A percentile compares a stretch with the other conserved stretches of the same genome.
Conservation (phyloP, 2,797 vertebrate species). For the Tangara arthus region DNA sequence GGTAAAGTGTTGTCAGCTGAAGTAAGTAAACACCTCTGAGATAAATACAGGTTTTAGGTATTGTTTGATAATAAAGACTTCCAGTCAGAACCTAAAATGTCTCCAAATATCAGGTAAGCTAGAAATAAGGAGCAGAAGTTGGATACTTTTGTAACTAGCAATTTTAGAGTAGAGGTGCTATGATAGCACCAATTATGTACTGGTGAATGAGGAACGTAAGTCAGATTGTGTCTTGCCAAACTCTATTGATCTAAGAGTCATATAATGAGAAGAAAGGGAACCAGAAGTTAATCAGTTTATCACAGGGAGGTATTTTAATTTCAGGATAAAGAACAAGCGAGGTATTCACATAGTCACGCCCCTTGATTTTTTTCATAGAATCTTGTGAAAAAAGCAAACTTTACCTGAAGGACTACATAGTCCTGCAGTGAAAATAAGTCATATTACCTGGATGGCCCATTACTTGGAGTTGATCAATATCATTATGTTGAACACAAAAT, state of each 20-base stretch:
- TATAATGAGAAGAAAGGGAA: neutral
- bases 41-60: neutral
- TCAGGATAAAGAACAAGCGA: neutral
- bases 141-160: neutral
- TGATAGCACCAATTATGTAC: neutral
- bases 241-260: neutral
- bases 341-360: neutral
- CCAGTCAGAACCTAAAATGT: neutral
- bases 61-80: neutral
- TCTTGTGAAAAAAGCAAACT: neutral
- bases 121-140: neutral
- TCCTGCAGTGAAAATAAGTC: neutral
- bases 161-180: neutral
- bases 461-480: neutral
- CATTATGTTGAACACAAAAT: neutral
- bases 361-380: neutral
- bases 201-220: neutral
- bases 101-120: neutral
- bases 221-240: neutral
- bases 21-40: constrained; percentile 75
- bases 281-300: neutral
- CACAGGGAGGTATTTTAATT: neutral
- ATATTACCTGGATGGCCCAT: neutral
- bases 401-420: neutral
- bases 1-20: constrained; percentile 78